Conservation (phyloP, 2,888 invertebrate species). For the Gnatocerus cornutus region DNA sequence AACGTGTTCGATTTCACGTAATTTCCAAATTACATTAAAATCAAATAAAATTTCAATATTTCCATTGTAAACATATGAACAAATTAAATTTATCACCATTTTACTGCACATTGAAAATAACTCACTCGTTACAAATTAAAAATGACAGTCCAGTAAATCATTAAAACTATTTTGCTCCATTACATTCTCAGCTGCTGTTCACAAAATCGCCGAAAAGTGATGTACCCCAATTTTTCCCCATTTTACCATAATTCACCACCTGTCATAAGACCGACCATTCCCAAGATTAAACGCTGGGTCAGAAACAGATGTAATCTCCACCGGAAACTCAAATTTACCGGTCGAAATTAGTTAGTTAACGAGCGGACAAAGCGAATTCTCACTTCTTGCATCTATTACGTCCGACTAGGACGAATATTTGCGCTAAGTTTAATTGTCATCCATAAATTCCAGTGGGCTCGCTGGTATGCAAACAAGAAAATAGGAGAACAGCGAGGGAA, state of each 20-base stretch:
- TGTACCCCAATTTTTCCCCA: neutral
- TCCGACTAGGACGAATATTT: conserved; percentile 53
- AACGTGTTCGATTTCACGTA: too few species aligned
- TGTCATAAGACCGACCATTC: conserved; percentile 59
- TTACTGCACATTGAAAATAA: too few species aligned
- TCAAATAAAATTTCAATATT: too few species aligned
- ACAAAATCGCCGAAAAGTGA: too few species aligned
- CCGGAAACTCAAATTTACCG: conserved; percentile 59
- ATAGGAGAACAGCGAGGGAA: conserved; percentile 35
- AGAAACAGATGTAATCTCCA: conserved; percentile 59
- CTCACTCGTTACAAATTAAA: too few species aligned
- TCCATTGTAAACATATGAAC: too few species aligned
- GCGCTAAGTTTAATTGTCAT: conserved; percentile 56
- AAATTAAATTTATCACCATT: too few species aligned
- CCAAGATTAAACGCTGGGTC: conserved; percentile 59
- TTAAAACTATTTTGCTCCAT: too few species aligned
- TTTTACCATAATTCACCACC: conserved; percentile 30
- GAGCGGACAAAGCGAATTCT: conserved; percentile 56
- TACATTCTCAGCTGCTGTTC: too few species aligned
- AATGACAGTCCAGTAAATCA: too few species aligned
- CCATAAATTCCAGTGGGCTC: conserved; percentile 55
- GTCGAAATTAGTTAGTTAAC: conserved; percentile 57
- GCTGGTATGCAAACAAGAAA: conserved; percentile 54
- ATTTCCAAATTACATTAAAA: too few species aligned
- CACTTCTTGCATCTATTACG: conserved; percentile 61